Evolutionary conservation across 2,888 invertebrate genomes (phyloP), one percentile per base, ranked within the genome.

Genomic region (Venusia cambrica): DNA sequence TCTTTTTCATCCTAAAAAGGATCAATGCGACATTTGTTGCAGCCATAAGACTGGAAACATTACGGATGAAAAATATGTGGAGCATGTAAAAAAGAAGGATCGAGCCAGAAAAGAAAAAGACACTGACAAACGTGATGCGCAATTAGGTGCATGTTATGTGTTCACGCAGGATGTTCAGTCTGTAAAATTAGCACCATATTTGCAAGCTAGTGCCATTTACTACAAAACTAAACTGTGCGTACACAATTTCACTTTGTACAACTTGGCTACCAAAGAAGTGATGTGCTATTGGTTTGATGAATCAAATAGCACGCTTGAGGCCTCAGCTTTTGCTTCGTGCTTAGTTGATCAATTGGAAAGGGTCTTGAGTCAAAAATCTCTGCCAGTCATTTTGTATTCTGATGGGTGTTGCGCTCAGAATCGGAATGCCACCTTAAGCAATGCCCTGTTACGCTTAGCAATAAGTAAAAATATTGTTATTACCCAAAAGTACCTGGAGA

Each of bases 241-340:
- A 3, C 53, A 55, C 37, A 57, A 57, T 45, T 57, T 57, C 33
- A 52, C 49, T 9, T n/a, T n/a, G n/a, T n/a, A n/a, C n/a, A n/a
- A n/a, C n/a, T n/a, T n/a, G n/a, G n/a, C n/a, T n/a, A n/a, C n/a
- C n/a, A n/a, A n/a, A n/a, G n/a, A n/a, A n/a, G n/a, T n/a, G n/a
- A n/a, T n/a, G n/a, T n/a, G n/a, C n/a, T n/a, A n/a, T n/a, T n/a
- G n/a, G n/a, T n/a, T n/a, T n/a, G n/a, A n/a, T n/a, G n/a, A n/a
- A n/a, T 29, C 38, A 2, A 42, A 45, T 33, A 29, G 42, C 6
- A 26, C 29, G 9, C 38, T 54, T 12, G 40, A 45, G 36, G 51
- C n/a, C n/a, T n/a, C n/a, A n/a, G n/a, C 54, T 17, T 43, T 38
- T 34, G 45, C 45, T 28, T 42, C 45, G 14, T 32, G 32, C 3